Evolutionary conservation across 2,113 vertebrate genomes (phyloP).

Genomic region (Dissostichus mawsoni): DNA sequence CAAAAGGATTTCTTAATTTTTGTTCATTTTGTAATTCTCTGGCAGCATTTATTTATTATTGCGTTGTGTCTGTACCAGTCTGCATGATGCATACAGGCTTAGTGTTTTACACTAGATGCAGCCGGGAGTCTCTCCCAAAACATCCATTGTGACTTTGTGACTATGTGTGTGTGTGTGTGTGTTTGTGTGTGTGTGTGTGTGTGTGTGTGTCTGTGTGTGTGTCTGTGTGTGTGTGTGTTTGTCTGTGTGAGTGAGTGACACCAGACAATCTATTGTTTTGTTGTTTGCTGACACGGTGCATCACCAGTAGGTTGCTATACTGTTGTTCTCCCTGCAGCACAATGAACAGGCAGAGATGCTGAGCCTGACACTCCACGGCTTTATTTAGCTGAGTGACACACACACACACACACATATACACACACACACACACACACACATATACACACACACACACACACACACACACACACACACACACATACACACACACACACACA

Average conservation of each 20-base stretch:
- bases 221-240: constrained; percentile 5
- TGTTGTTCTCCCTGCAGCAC: constrained; percentile 72
- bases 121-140: constrained; percentile 49
- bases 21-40: constrained; percentile 1
- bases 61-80: constrained; percentile 31
- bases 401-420: constrained; percentile 14
- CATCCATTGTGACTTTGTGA: constrained; percentile 36
- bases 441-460: no score
- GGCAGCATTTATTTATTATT: constrained; percentile 12
- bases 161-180: no score
- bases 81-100: constrained; percentile 41
- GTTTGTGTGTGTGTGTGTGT: background rate
- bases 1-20: background rate
- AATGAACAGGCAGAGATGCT: constrained; percentile 80
- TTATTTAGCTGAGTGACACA: constrained; percentile 64
- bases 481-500: no score
- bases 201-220: constrained; percentile 15
- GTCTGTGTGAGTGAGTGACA: constrained; percentile 13
- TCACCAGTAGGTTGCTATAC: constrained; percentile 64
- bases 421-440: background rate
- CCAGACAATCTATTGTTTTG: constrained; percentile 78
- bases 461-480: no score
- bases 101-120: constrained; percentile 37
- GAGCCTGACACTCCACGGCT: constrained; percentile 76
- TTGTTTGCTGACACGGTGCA: constrained; percentile 84